A percentile compares a stretch with the other conserved stretches of the same genome.
These are phyloP conservation scores for Ectemnius lituratus DNA, from an alignment of 2,888 invertebrate species.

Conservation along the genomic window DNA sequence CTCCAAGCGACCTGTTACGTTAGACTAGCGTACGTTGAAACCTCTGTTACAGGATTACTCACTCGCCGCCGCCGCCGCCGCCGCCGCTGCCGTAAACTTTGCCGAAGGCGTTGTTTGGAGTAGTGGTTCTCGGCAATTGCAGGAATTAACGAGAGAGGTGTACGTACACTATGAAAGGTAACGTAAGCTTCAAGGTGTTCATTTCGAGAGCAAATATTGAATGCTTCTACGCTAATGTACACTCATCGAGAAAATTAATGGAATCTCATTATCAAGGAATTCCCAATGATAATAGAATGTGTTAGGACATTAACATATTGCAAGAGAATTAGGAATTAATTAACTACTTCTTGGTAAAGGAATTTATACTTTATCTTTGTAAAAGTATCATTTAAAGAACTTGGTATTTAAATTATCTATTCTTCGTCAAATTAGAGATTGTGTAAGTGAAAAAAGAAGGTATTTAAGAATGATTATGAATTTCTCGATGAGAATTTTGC, in stretches of 20 bases:
- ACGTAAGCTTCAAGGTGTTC: neutral
- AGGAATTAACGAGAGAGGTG: neutral
- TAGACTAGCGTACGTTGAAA: neutral
- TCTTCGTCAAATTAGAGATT: neutral
- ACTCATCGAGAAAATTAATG: neutral
- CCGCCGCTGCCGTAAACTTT: neutral
- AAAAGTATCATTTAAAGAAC: too few relatives aligned
- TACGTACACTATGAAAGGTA: too few relatives aligned
- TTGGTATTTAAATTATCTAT: neutral
- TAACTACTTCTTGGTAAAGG: too few relatives aligned
- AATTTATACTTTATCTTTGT: too few relatives aligned
- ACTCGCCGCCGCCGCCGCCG: neutral
- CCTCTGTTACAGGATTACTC: neutral
- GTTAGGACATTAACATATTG: neutral
- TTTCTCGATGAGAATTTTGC: too few relatives aligned
- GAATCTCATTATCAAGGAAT: neutral
- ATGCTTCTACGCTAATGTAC: neutral
- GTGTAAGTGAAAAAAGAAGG: too few relatives aligned
- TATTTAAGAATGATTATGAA: neutral
- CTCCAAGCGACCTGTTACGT: too few relatives aligned
- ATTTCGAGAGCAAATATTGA: constrained; percentile 8
- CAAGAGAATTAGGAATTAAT: too few relatives aligned
- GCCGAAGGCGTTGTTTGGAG: neutral
- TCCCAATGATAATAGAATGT: neutral
- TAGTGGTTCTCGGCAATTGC: neutral